Conservation (phyloP, 2,113 vertebrate genomes). For the Sclerurus mexicanus region DNA sequence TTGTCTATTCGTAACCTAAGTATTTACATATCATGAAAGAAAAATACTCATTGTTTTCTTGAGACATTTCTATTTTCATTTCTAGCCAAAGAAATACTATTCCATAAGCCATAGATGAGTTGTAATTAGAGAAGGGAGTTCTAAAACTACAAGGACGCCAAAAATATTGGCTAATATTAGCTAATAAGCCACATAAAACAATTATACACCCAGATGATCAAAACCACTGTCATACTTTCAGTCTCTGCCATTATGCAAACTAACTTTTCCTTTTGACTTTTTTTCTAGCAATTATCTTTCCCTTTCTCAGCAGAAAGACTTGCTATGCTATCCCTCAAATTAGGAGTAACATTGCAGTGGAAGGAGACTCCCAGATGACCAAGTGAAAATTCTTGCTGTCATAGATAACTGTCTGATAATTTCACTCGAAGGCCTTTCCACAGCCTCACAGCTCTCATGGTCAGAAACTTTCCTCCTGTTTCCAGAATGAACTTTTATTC, state of each 20-base stretch:
- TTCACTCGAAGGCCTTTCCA: neutral
- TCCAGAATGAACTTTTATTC: neutral
- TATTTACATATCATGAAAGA: neutral
- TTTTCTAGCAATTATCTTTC: neutral
- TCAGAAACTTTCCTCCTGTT: neutral
- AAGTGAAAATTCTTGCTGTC: neutral
- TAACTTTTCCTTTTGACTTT: neutral
- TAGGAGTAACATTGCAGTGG: neutral
- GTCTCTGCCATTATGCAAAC: neutral
- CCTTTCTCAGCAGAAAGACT: neutral
- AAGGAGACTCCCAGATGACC: neutral
- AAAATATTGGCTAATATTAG: neutral
- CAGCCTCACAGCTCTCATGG: neutral
- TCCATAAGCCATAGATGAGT: neutral
- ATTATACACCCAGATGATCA: neutral
- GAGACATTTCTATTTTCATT: neutral
- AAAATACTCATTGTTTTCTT: conserved; percentile 4
- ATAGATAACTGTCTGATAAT: neutral
- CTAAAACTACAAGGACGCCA: neutral
- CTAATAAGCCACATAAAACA: neutral
- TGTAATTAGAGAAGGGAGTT: neutral
- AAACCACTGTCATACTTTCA: neutral
- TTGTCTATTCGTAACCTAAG: neutral
- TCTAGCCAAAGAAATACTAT: neutral
- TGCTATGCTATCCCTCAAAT: neutral